Base-by-base conservation (phyloP, 2,888 invertebrate species). In the Amphipoea oculea region DNA sequence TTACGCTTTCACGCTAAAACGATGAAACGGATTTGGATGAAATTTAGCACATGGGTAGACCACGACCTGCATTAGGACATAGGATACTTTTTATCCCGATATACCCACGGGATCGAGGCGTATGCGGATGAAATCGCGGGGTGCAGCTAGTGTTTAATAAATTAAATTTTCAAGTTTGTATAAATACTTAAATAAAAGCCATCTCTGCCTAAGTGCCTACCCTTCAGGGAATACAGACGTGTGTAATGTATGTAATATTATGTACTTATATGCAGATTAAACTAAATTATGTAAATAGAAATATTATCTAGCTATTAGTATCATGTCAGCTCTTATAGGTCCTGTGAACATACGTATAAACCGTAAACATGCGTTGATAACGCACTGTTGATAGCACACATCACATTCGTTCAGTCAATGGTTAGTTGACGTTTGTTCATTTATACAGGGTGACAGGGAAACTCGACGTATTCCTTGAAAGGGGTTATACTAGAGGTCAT, bases 311-410 rank as follows among this genome's bases (percentile, higher is more conserved):
- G n/a, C 23, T 17, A 76, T 29, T 29, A 71, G 78, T 40, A 77
- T 42, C 23, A 62, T 60, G 51, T 67, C 51, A 11, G 42, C 36
- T 68, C 29, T 48, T 68, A 60, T 17, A 78, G 23, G 42, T 67
- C 48, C 20, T 67, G 20, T 51, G 51, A 51, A 36, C 48, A 73
- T 68, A 62, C 17, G 48, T n/a, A 48, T 66, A 66, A 57, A 57
- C 54, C 54, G 9, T 57, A n/a, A n/a, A 66, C 48, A 66, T 71
- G 57, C 17, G 51, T 72, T 72, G 78, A 72, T 78, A 78, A 67
- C 40, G 29, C n/a, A 23, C 11, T 54, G 68, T n/a, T 54, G 57
- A 45, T 57, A 71, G 23, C 20, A 63, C 20, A 63, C 73, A 60
- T 73, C 7, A 36, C 23, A 57, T 36, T 71, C 11, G 40, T 29